These are phyloP conservation scores for Scelioninae gen. 2 DNA, from an alignment of 2,888 invertebrate species.

Conservation along the genomic window DNA sequence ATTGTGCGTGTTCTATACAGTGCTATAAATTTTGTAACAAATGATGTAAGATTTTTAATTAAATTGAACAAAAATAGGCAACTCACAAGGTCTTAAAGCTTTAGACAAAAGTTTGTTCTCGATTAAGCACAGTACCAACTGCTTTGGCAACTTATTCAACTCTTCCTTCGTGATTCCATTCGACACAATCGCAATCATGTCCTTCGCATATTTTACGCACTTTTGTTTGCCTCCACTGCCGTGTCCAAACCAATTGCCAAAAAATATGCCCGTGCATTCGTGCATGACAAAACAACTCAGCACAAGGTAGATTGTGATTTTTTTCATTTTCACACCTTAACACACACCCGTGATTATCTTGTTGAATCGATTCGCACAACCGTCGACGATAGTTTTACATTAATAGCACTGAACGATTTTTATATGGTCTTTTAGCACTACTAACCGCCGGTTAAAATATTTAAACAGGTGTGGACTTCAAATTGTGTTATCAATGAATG, in stretches of 20 bases:
- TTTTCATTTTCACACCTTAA: slow-evolving; percentile 16
- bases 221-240: not conserved
- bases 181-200: slow-evolving; percentile 10
- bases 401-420: slow-evolving; percentile 24
- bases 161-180: slow-evolving; percentile 23
- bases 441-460: slow-evolving; percentile 12
- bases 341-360: not conserved
- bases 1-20: no score
- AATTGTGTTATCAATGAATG: slow-evolving; percentile 20
- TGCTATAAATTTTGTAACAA: no score
- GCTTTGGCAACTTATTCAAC: slow-evolving; percentile 13
- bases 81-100: slow-evolving; percentile 32
- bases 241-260: not conserved
- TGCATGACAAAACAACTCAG: slow-evolving; percentile 14
- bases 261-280: slow-evolving; percentile 10
- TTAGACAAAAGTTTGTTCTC: slow-evolving; percentile 14
- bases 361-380: not conserved
- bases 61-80: not conserved
- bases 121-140: slow-evolving; percentile 14
- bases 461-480: slow-evolving; percentile 23
- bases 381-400: slow-evolving; percentile 17
- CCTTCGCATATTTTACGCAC: slow-evolving; percentile 9
- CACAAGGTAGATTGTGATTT: slow-evolving; percentile 7
- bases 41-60: no score
- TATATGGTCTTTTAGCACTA: slow-evolving; percentile 24